Evolutionary conservation across 2,888 invertebrate genomes (phyloP), one percentile per base, ranked within the genome.

Genomic region (Acrobasis consociella): DNA sequence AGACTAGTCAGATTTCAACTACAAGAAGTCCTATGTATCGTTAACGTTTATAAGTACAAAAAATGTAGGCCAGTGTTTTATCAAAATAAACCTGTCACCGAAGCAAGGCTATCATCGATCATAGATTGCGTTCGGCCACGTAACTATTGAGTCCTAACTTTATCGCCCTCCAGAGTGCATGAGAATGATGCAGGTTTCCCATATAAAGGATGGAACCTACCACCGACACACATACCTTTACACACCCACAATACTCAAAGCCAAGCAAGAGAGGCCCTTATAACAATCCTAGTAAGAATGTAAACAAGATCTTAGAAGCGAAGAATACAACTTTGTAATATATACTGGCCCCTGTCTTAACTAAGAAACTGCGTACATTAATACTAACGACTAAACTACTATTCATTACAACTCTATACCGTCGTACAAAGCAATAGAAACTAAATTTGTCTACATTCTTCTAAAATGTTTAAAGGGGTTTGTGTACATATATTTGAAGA

Each of bases 141-240:
- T 61, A 66, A 69, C 69, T 69, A 65, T 66, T 62, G 64, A 64
- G 65, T 58, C 60, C 63, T 61, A 62, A 62, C 65, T 66, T 64
- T 64, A 63, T 65, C 64, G 58, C 68, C 65, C 67, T 65, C 65
- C 65, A 60, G 60, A 69, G 65, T 71, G 78, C 78, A 78, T 79
- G 72, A 74, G 76, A 82, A 83, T 79, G 76, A 83, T 81, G 82
- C 78, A 77, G 83, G 81, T 79, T 83, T 80, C 71, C 85, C 85
- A 73, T 85, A 77, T 83, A 83, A 72, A 83, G 83, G 75, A 80
- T 76, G 76, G 69, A 80, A 76, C 76, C 70, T 67, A 80, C 73
- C 76, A 74, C 71, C 68, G 66, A 66, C 63, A 64, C 49, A 72
- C 74, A 68, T 75, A 64, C 56, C 64, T 70, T 13, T 11, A 16